Evolutionary conservation across 2,113 vertebrate genomes (phyloP).

Genomic region (Urocynchramus pylzowi): DNA sequence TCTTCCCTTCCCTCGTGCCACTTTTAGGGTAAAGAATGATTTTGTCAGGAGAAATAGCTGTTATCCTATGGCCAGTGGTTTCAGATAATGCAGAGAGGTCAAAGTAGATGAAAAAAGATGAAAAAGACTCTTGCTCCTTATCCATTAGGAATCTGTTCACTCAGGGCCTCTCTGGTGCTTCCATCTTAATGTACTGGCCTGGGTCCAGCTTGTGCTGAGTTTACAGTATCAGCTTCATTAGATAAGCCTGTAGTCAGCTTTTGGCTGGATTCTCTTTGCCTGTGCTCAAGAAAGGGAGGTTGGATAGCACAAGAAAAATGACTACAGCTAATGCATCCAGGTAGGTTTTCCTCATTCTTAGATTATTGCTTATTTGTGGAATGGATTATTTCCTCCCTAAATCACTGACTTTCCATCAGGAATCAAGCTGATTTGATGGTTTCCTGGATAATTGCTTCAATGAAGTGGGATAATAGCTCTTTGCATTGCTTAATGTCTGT

Average conservation of each 20-base stretch:
- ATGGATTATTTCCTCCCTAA: background rate
- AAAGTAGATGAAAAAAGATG: background rate
- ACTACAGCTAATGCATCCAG: background rate
- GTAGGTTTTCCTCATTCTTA: slow-evolving; percentile 10
- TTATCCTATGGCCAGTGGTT: background rate
- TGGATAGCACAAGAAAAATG: background rate
- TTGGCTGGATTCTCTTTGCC: background rate
- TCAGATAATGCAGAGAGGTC: background rate
- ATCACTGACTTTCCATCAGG: background rate
- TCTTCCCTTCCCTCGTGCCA: background rate
- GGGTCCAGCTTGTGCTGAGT: slow-evolving; percentile 16
- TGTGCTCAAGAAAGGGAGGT: background rate
- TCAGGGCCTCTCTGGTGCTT: background rate
- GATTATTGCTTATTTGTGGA: slow-evolving; percentile 27
- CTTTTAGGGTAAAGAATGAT: background rate
- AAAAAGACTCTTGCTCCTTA: background rate
- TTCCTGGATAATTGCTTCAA: slow-evolving; percentile 13
- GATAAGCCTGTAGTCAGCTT: slow-evolving; percentile 38
- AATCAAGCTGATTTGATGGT: background rate
- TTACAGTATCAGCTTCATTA: background rate
- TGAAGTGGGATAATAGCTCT: background rate
- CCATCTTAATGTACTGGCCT: slow-evolving; percentile 7
- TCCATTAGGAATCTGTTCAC: slow-evolving; percentile 20
- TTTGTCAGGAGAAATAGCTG: background rate
- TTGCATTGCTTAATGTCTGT: background rate